phyloP scores from a whole-genome alignment of 2,888 invertebrate genomes.

The Stenodema calcarata region DNA sequence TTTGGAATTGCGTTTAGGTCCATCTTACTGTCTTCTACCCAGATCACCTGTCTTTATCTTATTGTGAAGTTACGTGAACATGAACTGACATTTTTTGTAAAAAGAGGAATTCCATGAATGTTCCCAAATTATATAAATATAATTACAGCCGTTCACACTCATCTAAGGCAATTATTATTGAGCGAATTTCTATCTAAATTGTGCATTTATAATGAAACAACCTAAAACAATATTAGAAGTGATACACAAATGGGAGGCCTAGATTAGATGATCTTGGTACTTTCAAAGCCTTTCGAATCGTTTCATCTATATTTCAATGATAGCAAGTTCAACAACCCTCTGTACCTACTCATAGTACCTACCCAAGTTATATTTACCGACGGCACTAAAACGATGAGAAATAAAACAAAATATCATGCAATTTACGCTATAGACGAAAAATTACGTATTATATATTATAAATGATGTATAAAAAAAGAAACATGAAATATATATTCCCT shows the following conservation, averaged over 20 bases:
- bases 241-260: not conserved
- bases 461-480: conserved; percentile 19
- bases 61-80: not conserved
- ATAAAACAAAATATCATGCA: conserved; percentile 4
- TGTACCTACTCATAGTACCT: not conserved
- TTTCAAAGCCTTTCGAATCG: not conserved
- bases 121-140: not conserved
- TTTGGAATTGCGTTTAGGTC: no score
- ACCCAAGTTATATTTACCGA: not conserved
- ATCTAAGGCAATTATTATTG: not conserved
- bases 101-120: not conserved
- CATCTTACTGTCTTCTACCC: no score
- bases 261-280: not conserved
- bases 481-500: conserved; percentile 30
- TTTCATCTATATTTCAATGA: not conserved
- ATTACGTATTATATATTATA: conserved; percentile 11
- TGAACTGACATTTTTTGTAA: not conserved
- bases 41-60: no score
- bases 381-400: conserved; percentile 4
- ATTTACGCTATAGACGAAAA: not conserved
- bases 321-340: not conserved
- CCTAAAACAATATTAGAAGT: not conserved
- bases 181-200: not conserved
- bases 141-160: not conserved
- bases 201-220: not conserved